Percentiles rank a stretch among this genome's conserved stretches.
Evolutionary conservation across 2,888 invertebrate genomes (phyloP).

Genomic region (Limnephilus marmoratus): DNA sequence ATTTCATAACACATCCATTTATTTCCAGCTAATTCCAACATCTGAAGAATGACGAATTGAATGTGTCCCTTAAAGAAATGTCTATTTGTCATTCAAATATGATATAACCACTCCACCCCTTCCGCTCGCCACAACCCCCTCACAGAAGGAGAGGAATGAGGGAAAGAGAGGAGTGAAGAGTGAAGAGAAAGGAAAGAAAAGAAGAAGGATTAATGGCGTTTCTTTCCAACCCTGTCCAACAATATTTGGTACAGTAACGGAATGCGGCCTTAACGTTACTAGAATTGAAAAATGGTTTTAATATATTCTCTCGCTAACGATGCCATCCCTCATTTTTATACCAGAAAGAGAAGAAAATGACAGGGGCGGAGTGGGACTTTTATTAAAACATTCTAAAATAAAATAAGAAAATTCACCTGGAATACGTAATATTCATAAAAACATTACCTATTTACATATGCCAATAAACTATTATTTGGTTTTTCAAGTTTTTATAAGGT

Average conservation of each 20-base stretch:
- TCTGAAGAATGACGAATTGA: constrained; percentile 29
- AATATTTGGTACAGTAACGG: constrained; percentile 50
- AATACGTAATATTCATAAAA: no score
- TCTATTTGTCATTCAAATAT: constrained; percentile 51
- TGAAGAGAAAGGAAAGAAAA: background rate
- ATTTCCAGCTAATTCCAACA: background rate
- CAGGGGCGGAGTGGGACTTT: constrained; percentile 25
- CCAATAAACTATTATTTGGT: no score
- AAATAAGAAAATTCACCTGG: background rate
- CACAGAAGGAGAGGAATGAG: constrained; percentile 17
- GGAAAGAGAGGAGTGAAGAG: background rate
- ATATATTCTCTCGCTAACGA: constrained; percentile 66
- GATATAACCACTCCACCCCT: constrained; percentile 29
- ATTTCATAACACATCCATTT: background rate
- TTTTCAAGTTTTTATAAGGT: no score
- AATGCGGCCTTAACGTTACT: constrained; percentile 58
- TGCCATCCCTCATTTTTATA: constrained; percentile 65
- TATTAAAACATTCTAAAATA: background rate
- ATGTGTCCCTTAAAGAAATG: constrained; percentile 42
- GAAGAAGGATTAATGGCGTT: background rate
- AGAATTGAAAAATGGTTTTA: constrained; percentile 66
- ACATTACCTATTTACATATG: no score
- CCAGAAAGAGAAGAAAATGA: constrained; percentile 53
- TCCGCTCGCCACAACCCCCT: background rate
- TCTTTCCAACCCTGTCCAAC: constrained; percentile 34